Conservation (phyloP, 2,888 invertebrate species). For the Ganaspis brasiliensis region DNA sequence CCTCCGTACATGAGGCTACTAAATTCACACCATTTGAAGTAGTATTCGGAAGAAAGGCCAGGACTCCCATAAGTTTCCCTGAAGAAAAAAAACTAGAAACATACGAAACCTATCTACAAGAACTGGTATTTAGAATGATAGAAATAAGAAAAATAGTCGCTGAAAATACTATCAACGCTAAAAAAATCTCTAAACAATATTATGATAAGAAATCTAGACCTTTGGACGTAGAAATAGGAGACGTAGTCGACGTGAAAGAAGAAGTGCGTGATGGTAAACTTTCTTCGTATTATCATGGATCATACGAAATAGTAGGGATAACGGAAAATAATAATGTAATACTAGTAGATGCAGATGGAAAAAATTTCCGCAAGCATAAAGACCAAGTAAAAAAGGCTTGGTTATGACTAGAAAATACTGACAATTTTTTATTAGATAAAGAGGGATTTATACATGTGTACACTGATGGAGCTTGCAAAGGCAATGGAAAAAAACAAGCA, state of each 20-base stretch:
- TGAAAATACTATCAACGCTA: background rate
- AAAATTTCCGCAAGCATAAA: background rate
- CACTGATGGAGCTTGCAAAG: background rate
- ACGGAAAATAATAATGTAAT: background rate
- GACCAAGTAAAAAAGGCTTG: background rate
- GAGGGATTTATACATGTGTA: background rate
- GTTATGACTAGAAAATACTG: background rate
- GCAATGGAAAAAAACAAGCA: background rate
- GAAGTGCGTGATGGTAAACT: background rate
- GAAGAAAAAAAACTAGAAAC: background rate
- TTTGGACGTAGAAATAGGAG: background rate
- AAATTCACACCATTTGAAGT: conserved; percentile 48
- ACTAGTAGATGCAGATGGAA: background rate
- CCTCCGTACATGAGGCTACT: conserved; percentile 46
- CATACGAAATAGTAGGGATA: background rate
- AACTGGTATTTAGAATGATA: background rate
- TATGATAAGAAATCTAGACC: background rate
- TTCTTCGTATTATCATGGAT: background rate
- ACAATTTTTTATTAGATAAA: background rate
- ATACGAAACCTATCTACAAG: background rate
- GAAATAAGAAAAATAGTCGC: background rate
- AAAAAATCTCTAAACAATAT: background rate
- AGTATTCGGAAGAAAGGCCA: conserved; percentile 46
- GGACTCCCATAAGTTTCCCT: background rate
- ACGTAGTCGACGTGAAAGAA: background rate